Evolutionary conservation across 2,113 vertebrate species (phyloP), one percentile per base, ranked within the genome.

Genomic region (Cairina moschata): DNA sequence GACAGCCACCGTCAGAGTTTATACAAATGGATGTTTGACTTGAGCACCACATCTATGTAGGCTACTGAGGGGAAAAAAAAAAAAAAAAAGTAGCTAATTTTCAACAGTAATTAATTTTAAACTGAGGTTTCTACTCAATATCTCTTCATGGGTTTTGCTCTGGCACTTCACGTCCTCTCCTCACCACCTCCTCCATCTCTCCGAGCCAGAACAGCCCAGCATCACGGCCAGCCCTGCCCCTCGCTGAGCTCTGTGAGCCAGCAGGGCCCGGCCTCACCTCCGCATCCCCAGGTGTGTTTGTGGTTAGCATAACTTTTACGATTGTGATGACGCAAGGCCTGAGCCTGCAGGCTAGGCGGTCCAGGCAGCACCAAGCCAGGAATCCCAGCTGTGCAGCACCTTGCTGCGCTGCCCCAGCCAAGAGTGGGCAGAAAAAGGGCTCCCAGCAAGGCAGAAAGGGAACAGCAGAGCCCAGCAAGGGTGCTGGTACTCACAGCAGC

Each of bases 291-390:
- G 17, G 26, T 36, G 21, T 32, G 15, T 48, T 72, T 84, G 11
- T 59, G 77, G 29, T 86, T 73, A 48, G 12, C 84, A 59, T 63
- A 56, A 72, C 44, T 90, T 82, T 2, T 40, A 8, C 23, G 44
- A 34, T 36, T 23, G 11, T 26, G 20, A 6, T 7, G 52, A 42
- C 2, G 0, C 3, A 15, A 59, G 6, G 58, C 22, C n/a, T 1
- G 3, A 81, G 58, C 13, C 32, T 90, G 72, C 65, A 21, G 29
- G 23, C 46, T 80, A 71, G 48, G 50, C 5, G 0, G 17, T 56
- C 38, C 60, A 59, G 25, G 32, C 18, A 86, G 14, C 2, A 1
- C 42, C 52, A 65, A 83, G 26, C 11, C 72, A 26, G n/a, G 44
- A 60, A 73, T 48, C 71, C 94, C 71, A 56, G 42, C 31, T 46